These are phyloP conservation scores for Phalacrocorax pelagicus DNA, from an alignment of 2,113 vertebrate genomes.

Conservation along the genomic window DNA sequence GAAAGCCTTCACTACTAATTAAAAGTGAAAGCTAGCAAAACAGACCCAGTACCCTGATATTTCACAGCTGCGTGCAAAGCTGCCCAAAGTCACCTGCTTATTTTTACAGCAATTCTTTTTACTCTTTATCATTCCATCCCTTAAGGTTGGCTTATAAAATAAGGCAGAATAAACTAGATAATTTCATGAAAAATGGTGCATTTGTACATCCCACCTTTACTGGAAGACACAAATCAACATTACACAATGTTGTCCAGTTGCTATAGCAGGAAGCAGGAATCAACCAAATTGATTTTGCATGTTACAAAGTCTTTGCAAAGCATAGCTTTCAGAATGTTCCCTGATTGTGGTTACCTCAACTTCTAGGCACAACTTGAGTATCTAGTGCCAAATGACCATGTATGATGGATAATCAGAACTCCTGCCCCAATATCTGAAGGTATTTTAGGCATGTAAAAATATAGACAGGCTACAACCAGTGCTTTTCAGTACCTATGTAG, in stretches of 20 bases:
- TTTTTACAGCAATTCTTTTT: conserved; percentile 9
- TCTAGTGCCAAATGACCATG: neutral
- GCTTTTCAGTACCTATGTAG: neutral
- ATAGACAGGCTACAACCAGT: neutral
- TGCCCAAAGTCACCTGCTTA: conserved; percentile 5
- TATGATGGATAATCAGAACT: neutral
- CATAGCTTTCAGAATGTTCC: neutral
- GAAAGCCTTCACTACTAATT: conserved; percentile 2
- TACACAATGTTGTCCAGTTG: neutral
- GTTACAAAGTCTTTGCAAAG: neutral
- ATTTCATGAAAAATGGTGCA: neutral
- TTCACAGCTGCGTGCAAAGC: neutral
- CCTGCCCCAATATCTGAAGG: neutral
- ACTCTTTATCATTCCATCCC: neutral
- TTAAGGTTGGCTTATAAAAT: neutral
- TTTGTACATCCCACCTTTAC: neutral
- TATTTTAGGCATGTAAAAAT: neutral
- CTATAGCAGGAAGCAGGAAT: neutral
- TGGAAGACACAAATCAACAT: neutral
- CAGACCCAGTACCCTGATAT: neutral
- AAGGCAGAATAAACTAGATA: neutral
- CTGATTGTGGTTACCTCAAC: neutral
- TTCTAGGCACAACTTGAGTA: neutral
- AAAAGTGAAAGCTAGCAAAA: neutral
- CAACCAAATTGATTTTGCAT: neutral